Evolutionary conservation across 2,113 vertebrate genomes (phyloP).

Genomic region (Muscicapa adusta): DNA sequence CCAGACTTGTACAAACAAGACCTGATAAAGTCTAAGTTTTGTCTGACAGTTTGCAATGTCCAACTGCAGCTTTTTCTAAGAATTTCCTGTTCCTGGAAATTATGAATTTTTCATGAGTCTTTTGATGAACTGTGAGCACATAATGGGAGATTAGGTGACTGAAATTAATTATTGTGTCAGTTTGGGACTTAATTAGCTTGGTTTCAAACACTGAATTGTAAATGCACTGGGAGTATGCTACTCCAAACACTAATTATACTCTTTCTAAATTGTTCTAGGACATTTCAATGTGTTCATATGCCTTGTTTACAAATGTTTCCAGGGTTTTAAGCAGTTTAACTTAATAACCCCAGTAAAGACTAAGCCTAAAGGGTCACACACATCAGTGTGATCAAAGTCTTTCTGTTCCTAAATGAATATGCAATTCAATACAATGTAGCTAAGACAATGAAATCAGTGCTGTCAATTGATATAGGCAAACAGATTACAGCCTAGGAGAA

Average conservation of each 20-base stretch:
- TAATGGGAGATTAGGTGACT: neutral
- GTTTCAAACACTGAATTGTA: neutral
- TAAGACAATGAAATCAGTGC: neutral
- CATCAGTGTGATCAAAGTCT: neutral
- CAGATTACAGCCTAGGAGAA: neutral
- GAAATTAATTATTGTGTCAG: neutral
- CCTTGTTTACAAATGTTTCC: neutral
- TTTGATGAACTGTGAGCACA: neutral
- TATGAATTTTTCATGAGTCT: neutral
- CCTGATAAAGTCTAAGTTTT: neutral
- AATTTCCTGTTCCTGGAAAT: neutral
- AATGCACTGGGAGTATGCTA: neutral
- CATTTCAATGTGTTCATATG: neutral
- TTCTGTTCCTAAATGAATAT: neutral
- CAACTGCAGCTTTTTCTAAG: conserved; percentile 2
- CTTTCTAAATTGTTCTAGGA: conserved; percentile 22
- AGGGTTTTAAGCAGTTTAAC: conserved; percentile 3
- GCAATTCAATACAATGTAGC: neutral
- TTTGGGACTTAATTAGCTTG: neutral
- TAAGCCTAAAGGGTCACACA: neutral
- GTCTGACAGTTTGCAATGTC: neutral
- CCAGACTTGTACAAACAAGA: neutral
- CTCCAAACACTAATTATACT: neutral
- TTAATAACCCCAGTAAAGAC: conserved; percentile 1
- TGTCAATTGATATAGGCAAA: neutral